Evolutionary conservation across 2,797 vertebrate species (phyloP).

Genomic region (Oophaga sylvatica): DNA sequence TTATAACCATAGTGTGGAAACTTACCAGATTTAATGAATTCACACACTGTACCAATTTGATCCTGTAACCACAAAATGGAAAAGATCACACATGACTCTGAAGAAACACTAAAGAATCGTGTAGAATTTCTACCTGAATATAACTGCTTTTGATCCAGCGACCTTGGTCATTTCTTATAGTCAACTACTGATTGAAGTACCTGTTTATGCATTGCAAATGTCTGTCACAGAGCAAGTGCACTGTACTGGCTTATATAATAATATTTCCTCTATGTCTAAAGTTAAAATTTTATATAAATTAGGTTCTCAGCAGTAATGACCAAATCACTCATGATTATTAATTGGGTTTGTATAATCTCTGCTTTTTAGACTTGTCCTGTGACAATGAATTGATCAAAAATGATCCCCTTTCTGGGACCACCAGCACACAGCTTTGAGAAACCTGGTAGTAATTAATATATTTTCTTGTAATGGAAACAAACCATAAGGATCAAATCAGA

Average conservation of each 20-base stretch:
- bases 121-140: conserved; percentile 46
- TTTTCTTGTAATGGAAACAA: too few species aligned
- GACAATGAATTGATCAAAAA: neutral
- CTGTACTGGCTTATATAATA: neutral
- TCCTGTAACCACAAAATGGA: conserved; percentile 54
- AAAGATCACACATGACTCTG: conserved; percentile 59
- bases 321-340: neutral
- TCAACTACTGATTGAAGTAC: conserved; percentile 26
- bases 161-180: conserved; percentile 31
- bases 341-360: neutral
- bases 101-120: conserved; percentile 31
- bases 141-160: conserved; percentile 39
- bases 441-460: too few species aligned
- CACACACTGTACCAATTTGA: conserved; percentile 54
- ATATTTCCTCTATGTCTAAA: neutral
- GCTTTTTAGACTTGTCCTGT: neutral
- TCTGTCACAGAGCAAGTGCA: neutral
- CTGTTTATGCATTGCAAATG: neutral
- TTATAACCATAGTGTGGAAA: conserved; percentile 57
- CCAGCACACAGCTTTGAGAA: neutral
- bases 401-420: too few species aligned
- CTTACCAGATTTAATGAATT: conserved; percentile 57
- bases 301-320: neutral
- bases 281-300: neutral
- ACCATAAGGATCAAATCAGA: too few species aligned